phyloP scores from a whole-genome alignment of 2,888 invertebrate genomes.

The Archaeoteleia sp. region DNA sequence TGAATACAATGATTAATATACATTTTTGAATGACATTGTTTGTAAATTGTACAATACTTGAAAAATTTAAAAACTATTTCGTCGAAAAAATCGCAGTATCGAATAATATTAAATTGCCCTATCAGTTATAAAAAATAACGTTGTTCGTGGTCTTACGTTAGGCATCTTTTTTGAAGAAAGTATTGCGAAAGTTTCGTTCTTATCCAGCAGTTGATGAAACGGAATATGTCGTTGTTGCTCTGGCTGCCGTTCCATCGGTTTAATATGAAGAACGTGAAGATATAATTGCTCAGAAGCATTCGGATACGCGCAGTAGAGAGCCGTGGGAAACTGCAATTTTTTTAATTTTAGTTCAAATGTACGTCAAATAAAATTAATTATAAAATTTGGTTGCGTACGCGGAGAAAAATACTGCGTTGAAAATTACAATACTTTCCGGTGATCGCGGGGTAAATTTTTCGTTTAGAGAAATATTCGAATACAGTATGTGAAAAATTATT shows the following conservation, averaged over 20 bases:
- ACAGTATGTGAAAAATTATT: too few relatives aligned
- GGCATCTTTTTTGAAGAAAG: constrained; percentile 80
- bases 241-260: constrained; percentile 76
- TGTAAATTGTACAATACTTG: not conserved
- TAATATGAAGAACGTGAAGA: constrained; percentile 79
- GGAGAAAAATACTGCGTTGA: too few relatives aligned
- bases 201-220: constrained; percentile 77
- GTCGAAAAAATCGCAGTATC: too few relatives aligned
- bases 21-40: not conserved
- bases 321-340: constrained; percentile 77
- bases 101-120: too few relatives aligned
- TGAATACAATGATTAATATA: constrained; percentile 44
- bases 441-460: too few relatives aligned
- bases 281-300: constrained; percentile 71
- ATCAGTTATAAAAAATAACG: too few relatives aligned
- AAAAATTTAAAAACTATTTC: not conserved
- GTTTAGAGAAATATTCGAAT: too few relatives aligned
- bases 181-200: constrained; percentile 79
- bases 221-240: constrained; percentile 76
- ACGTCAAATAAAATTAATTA: too few relatives aligned
- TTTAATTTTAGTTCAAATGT: too few relatives aligned
- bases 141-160: too few relatives aligned
- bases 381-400: too few relatives aligned
- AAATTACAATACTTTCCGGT: too few relatives aligned
- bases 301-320: constrained; percentile 68